Conservation (phyloP, 1,140 invertebrate species). For the Bombus fervidus region DNA sequence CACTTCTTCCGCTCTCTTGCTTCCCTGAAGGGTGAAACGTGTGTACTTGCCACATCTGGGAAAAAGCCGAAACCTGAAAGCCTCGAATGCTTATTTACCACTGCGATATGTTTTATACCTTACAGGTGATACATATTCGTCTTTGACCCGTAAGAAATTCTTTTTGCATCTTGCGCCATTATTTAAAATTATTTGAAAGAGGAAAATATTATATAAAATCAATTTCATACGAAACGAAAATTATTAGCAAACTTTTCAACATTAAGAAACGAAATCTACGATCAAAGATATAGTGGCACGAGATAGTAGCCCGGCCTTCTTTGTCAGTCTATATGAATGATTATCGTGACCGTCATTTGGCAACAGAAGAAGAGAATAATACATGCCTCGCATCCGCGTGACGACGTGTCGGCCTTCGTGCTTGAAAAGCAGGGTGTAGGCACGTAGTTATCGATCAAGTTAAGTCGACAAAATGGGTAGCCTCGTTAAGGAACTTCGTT, state of each 20-base stretch:
- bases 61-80: neutral
- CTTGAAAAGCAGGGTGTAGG: conserved; percentile 63
- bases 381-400: conserved; percentile 52
- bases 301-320: no score
- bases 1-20: conserved; percentile 25
- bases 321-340: neutral
- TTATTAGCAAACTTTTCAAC: neutral
- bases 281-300: no score
- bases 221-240: fast-evolving
- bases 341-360: conserved; percentile 17
- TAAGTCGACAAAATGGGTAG: conserved; percentile 75
- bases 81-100: neutral
- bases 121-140: neutral
- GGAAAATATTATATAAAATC: neutral
- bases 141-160: neutral
- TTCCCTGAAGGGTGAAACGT: neutral
- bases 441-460: conserved; percentile 76
- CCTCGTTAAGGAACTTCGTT: conserved; percentile 78
- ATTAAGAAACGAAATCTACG: no score
- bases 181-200: no score
- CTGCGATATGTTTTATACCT: neutral
- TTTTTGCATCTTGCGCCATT: neutral
- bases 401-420: conserved; percentile 60
- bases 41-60: neutral
- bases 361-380: conserved; percentile 55